Conservation (phyloP, 2,113 vertebrate species). For the Loxodonta africana region DNA sequence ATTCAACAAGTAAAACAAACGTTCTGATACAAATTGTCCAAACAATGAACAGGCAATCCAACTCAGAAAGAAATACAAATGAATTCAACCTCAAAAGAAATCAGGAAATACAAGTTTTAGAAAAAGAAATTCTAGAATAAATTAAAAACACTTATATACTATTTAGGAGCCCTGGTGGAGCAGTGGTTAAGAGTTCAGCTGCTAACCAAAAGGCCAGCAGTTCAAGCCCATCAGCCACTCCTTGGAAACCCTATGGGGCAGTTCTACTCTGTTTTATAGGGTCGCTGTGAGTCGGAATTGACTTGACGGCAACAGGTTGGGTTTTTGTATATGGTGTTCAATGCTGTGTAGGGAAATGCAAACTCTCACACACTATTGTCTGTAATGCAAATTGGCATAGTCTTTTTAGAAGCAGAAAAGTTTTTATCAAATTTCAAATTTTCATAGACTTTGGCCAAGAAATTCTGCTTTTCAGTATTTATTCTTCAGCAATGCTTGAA, state of each 20-base stretch:
- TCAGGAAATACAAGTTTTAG: not conserved
- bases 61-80: not conserved
- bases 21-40: not conserved
- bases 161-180: not conserved
- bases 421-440: constrained; percentile 31
- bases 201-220: no score
- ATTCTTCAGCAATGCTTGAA: not conserved
- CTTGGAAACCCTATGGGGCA: no score
- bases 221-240: no score
- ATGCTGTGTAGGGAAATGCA: not conserved
- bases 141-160: not conserved
- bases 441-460: not conserved
- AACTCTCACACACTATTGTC: not conserved
- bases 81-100: not conserved
- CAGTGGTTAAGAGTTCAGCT: no score
- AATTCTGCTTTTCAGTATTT: constrained; percentile 7
- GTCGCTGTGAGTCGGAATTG: no score
- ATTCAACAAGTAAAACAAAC: not conserved
- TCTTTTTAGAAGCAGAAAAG: not conserved
- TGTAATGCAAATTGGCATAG: not conserved
- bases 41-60: not conserved
- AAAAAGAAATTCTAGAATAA: not conserved
- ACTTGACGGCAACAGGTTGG: no score
- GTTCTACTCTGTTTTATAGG: no score
- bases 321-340: not conserved